A percentile compares a stretch with the other conserved stretches of the same genome.
Conservation (phyloP, 2,797 vertebrate genomes). For the Argyrosomus regius region DNA sequence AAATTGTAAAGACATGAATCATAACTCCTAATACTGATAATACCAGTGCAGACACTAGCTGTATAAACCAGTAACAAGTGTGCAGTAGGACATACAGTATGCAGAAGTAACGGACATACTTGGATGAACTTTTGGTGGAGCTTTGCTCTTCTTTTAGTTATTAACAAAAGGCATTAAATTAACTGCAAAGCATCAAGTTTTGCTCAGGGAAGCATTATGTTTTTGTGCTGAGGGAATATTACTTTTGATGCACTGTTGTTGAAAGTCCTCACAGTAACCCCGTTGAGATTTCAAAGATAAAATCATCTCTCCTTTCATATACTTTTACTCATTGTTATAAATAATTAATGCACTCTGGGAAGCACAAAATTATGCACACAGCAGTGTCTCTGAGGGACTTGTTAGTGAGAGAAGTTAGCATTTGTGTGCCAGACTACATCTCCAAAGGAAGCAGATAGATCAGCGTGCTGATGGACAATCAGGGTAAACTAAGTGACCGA, state of each 20-base stretch:
- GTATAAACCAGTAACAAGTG: not conserved
- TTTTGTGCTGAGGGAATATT: not conserved
- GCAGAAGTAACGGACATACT: not conserved
- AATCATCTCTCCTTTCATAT: not conserved
- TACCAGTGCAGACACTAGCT: not conserved
- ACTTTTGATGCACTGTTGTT: conserved; percentile 12
- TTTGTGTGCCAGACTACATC: conserved; percentile 18
- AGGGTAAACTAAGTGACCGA: conserved; percentile 19
- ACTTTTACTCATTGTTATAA: conserved; percentile 1
- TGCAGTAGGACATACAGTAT: not conserved
- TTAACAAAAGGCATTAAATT: not conserved
- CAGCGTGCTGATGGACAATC: conserved; percentile 28
- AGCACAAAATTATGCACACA: conserved; percentile 13
- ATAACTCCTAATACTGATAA: not conserved
- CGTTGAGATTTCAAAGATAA: not conserved
- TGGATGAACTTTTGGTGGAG: not conserved
- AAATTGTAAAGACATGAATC: not conserved
- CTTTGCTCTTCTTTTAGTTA: not conserved
- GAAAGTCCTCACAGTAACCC: not conserved
- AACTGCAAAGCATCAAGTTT: not conserved
- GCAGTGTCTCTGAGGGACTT: conserved; percentile 26
- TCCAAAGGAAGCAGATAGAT: conserved; percentile 34
- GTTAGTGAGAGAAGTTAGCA: conserved; percentile 4
- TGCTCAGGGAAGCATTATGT: not conserved
- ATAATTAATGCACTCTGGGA: conserved; percentile 2